Evolutionary conservation across 2,888 invertebrate species (phyloP), one percentile per base, ranked within the genome.

Genomic region (Meganola albula): DNA sequence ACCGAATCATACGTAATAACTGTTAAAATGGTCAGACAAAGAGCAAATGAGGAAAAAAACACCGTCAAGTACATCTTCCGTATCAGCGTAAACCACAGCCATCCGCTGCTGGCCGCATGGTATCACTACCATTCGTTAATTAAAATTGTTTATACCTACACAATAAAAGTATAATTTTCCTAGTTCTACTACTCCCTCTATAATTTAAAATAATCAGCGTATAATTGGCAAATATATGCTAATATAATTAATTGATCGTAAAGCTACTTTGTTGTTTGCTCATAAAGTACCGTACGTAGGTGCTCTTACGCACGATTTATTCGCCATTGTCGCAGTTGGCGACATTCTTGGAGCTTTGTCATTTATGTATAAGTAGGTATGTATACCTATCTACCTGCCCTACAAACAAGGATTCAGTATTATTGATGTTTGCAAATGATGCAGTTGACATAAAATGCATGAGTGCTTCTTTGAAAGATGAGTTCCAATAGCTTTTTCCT

Each of bases 21-120:
- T 39, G 48, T 38, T 37, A 44, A 41, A 49, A 44, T 28, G 31
- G 40, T 48, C 44, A 44, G 48, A 54, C 43, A 56, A 52, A 45
- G 42, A 40, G 37, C 36, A 39, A 47, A 56, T 34, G 51, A 58
- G 63, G 55, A n/a, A 60, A 59, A 69, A 53, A 37, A 39, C 38
- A 23, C 32, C 47, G 34, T 48, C 47, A 53, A 53, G n/a, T n/a
- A 54, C 47, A 37, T 54, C 38, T 58, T 54, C 48, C 51, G 46
- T 46, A 44, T 54, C 40, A 27, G n/a, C n/a, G n/a, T n/a, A 28
- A 31, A 40, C 31, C 30, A 31, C 27, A 29, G 44, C 32, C 49
- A 41, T 49, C 48, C 37, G 44, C 40, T 48, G 37, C 25, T 4
- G n/a, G 20, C 24, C 31, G 25, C 24, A 21, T 22, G 14, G 16